phyloP scores from a whole-genome alignment of 2,113 vertebrate species.

The Agelaius tricolor region DNA sequence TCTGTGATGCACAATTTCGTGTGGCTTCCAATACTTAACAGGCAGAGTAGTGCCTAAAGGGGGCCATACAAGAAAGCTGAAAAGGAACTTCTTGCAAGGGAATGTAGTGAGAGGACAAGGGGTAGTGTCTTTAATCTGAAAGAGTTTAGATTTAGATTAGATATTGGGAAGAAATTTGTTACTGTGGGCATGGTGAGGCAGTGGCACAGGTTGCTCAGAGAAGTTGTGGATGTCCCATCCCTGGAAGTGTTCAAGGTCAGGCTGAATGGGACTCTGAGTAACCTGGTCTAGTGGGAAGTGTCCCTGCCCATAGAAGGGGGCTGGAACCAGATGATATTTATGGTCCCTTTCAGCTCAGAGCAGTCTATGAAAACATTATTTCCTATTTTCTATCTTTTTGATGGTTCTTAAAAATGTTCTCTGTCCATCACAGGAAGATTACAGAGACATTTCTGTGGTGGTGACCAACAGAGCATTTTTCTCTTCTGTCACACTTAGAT shows the following conservation, averaged over 20 bases:
- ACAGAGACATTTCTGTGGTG: background rate
- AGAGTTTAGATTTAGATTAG: background rate
- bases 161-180: background rate
- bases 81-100: background rate
- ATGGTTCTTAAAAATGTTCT: conserved; percentile 37
- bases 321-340: background rate
- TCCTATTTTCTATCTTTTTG: conserved; percentile 47
- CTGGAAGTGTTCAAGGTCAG: background rate
- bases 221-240: background rate
- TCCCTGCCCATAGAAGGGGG: fast-evolving
- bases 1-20: conserved; percentile 12
- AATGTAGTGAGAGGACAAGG: background rate
- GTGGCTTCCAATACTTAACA: background rate
- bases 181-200: background rate
- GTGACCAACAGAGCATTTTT: background rate
- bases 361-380: conserved; percentile 41
- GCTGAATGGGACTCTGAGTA: background rate
- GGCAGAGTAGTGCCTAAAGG: conserved; percentile 23
- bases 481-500: background rate
- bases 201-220: background rate
- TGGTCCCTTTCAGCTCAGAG: background rate
- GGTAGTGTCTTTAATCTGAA: background rate
- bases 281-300: background rate
- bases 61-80: background rate
- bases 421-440: conserved; percentile 17